Evolutionary conservation across 2,888 invertebrate genomes (phyloP).

Genomic region (Pseudococcus viburni): DNA sequence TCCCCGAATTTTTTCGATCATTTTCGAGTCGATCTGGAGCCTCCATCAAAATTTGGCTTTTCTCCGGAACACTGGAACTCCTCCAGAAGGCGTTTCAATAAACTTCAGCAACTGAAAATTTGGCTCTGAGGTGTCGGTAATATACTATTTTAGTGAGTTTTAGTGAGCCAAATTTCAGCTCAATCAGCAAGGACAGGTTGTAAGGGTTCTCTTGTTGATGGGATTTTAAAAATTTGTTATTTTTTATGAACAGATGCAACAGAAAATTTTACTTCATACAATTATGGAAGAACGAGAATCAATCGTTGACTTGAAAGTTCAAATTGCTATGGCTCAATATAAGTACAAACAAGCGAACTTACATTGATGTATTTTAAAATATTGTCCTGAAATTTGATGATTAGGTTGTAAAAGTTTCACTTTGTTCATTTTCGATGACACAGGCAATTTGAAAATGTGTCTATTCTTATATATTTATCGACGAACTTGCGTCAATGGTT

Average conservation of each 20-base stretch:
- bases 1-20: too few species aligned
- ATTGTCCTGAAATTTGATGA: neutral
- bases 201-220: too few species aligned
- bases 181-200: too few species aligned
- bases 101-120: too few species aligned
- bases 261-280: slow-evolving; percentile 79
- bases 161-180: too few species aligned
- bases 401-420: neutral
- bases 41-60: too few species aligned
- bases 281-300: slow-evolving; percentile 82
- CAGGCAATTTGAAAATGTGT: neutral
- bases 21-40: too few species aligned
- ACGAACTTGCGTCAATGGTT: neutral
- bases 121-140: too few species aligned
- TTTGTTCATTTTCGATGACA: neutral
- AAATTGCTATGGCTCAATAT: slow-evolving; percentile 68
- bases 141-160: too few species aligned
- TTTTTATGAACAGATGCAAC: slow-evolving; percentile 71
- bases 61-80: too few species aligned
- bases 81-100: too few species aligned
- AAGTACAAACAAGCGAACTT: slow-evolving; percentile 64
- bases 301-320: slow-evolving; percentile 80
- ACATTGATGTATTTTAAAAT: neutral
- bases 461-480: neutral
- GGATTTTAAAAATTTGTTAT: neutral